phyloP scores from a whole-genome alignment of 1,140 invertebrate genomes.

The Aleiodes sp. region DNA sequence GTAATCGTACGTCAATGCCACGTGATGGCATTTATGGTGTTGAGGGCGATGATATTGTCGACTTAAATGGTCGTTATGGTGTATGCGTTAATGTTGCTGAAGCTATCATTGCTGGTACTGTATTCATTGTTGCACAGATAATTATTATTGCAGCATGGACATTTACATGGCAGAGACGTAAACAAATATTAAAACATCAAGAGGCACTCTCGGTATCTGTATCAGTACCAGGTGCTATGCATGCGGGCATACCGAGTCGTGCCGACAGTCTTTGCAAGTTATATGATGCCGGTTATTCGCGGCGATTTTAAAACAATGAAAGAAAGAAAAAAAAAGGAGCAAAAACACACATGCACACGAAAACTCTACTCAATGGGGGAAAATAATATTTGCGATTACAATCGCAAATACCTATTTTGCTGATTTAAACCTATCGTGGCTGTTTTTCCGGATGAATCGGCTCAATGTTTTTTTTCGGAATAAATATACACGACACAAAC shows the following conservation, averaged over 20 bases:
- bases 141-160: conserved; percentile 85
- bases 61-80: conserved; percentile 61
- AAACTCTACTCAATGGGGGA: background rate
- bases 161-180: conserved; percentile 82
- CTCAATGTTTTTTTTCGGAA: conserved; percentile 2
- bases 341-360: conserved; percentile 6
- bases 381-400: background rate
- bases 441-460: background rate
- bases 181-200: conserved; percentile 69
- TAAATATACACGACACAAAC: background rate
- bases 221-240: conserved; percentile 64
- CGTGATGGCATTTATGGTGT: conserved; percentile 63
- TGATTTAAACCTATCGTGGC: conserved; percentile 1
- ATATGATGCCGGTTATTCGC: conserved; percentile 84
- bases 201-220: conserved; percentile 69
- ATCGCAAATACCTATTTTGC: background rate
- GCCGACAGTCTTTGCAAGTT: conserved; percentile 85
- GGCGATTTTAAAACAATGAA: conserved; percentile 73
- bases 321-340: background rate
- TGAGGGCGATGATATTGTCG: conserved; percentile 69
- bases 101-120: conserved; percentile 80
- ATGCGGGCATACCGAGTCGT: conserved; percentile 69
- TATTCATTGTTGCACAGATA: conserved; percentile 84
- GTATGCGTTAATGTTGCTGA: conserved; percentile 82
- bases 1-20: conserved; percentile 44